phyloP scores from a whole-genome alignment of 2,113 vertebrate genomes.

The Phodopus roborovskii region DNA sequence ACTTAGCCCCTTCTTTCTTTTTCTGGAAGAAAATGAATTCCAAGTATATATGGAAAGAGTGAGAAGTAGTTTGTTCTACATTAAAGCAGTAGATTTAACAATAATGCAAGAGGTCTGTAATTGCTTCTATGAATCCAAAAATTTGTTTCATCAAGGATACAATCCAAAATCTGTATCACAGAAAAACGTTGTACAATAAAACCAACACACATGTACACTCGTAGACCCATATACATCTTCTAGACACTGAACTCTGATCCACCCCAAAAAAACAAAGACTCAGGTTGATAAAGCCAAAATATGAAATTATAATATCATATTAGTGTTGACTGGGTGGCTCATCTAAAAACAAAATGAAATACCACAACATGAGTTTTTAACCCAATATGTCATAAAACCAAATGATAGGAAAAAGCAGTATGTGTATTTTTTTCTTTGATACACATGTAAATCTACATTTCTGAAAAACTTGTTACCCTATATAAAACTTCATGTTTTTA shows the following conservation, averaged over 20 bases:
- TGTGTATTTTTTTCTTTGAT: constrained; percentile 15
- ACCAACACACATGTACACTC: background rate
- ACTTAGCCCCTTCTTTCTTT: background rate
- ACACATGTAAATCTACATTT: constrained; percentile 43
- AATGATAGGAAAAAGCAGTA: background rate
- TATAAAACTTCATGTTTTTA: background rate
- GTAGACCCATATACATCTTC: background rate
- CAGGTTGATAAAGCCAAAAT: constrained; percentile 1
- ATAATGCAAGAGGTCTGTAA: constrained; percentile 13
- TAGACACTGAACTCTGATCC: background rate
- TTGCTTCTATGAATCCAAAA: constrained; percentile 42
- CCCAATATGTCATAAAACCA: constrained; percentile 38
- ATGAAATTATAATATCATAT: constrained; percentile 13
- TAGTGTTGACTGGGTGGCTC: background rate
- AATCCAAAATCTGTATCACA: constrained; percentile 25
- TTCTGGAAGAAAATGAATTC: constrained; percentile 54
- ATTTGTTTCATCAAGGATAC: constrained; percentile 34
- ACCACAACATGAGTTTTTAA: background rate
- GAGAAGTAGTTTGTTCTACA: background rate
- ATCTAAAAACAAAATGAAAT: constrained; percentile 27
- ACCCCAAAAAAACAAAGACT: background rate
- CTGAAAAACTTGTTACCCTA: constrained; percentile 6
- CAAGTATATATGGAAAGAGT: background rate
- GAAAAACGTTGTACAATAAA: background rate
- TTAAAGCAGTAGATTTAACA: constrained; percentile 58